These are phyloP conservation scores for Meleagris gallopavo DNA, from an alignment of 2,113 vertebrate genomes.

Conservation along the genomic window DNA sequence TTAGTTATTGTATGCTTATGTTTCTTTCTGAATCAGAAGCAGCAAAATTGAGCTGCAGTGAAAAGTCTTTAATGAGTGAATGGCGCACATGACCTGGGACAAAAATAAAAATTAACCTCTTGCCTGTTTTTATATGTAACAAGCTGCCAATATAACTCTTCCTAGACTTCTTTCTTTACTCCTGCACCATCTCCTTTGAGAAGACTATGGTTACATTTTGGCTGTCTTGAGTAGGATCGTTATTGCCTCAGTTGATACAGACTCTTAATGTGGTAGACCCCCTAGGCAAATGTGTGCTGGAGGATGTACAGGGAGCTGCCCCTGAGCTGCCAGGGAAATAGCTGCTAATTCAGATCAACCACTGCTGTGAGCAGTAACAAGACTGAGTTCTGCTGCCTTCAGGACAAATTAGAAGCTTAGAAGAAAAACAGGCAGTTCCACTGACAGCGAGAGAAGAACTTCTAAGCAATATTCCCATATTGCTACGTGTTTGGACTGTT, in stretches of 20 bases:
- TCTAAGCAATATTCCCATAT: constrained; percentile 6
- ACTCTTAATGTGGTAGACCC: neutral
- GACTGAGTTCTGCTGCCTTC: neutral
- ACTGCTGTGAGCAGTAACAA: neutral
- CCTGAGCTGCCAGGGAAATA: neutral
- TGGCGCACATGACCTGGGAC: neutral
- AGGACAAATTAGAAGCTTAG: constrained; percentile 7
- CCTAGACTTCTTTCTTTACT: neutral
- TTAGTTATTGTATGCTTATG: neutral
- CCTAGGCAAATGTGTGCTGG: neutral
- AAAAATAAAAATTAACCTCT: neutral
- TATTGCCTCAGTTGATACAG: neutral
- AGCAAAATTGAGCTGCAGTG: neutral
- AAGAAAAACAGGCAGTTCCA: constrained; percentile 46
- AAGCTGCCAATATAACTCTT: neutral
- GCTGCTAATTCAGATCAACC: neutral
- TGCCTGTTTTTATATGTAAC: neutral
- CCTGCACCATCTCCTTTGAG: neutral
- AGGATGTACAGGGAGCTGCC: neutral
- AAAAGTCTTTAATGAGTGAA: neutral
- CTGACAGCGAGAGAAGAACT: neutral
- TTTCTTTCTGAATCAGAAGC: neutral
- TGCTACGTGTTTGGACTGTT: constrained; percentile 31
- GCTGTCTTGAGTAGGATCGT: neutral
- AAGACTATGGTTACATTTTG: neutral